Evolutionary conservation across 2,113 vertebrate genomes (phyloP).

Genomic region (Oncorhynchus nerka): DNA sequence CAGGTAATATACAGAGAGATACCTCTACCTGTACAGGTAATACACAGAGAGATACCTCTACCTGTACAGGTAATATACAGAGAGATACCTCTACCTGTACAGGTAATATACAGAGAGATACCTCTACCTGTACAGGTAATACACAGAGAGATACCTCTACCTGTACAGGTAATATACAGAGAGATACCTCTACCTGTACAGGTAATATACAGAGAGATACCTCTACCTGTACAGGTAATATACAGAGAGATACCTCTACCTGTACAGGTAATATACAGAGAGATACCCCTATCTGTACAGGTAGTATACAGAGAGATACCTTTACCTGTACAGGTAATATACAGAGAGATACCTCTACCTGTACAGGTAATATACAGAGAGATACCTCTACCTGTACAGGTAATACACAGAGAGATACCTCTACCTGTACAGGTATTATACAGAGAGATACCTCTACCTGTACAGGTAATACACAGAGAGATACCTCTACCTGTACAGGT

Average conservation of each 20-base stretch:
- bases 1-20: constrained; percentile 82
- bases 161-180: constrained; percentile 76
- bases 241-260: background rate
- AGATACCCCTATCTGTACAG: background rate
- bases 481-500: background rate
- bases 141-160: constrained; percentile 33
- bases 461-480: constrained; percentile 14
- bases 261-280: background rate
- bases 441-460: background rate
- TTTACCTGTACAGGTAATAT: constrained; percentile 43
- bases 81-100: no score
- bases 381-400: background rate
- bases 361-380: background rate
- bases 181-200: constrained; percentile 86
- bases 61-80: constrained; percentile 10
- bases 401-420: constrained; percentile 88
- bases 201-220: constrained; percentile 59
- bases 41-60: background rate
- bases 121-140: constrained; percentile 28
- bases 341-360: background rate
- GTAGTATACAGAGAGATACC: constrained; percentile 85
- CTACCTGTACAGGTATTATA: constrained; percentile 82
- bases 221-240: constrained; percentile 12
- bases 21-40: constrained; percentile 88
- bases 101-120: background rate